Evolutionary conservation across 2,888 invertebrate species (phyloP).

Genomic region (Trilocha varians): DNA sequence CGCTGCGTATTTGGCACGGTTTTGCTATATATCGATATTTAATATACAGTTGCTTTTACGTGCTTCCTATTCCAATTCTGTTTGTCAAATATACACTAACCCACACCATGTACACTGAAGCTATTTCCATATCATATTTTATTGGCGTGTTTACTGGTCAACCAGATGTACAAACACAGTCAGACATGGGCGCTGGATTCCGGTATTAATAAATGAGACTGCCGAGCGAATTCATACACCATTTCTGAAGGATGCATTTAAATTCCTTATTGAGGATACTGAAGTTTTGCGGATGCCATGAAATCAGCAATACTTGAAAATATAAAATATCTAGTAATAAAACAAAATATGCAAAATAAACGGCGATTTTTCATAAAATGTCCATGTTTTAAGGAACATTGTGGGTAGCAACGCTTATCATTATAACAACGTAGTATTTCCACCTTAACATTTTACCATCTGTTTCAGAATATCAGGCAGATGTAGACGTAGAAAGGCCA

Average conservation of each 20-base stretch:
- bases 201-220: too few relatives aligned
- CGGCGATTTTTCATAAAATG: too few relatives aligned
- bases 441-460: background rate
- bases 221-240: too few relatives aligned
- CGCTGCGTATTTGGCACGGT: conserved; percentile 4
- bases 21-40: conserved; percentile 1
- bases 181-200: conserved; percentile 30
- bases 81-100: background rate
- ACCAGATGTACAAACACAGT: conserved; percentile 57
- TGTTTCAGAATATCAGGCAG: conserved; percentile 53
- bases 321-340: too few relatives aligned
- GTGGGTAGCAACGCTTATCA: too few relatives aligned
- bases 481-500: conserved; percentile 41
- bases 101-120: background rate
- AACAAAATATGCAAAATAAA: too few relatives aligned
- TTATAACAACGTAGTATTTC: background rate
- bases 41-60: too few relatives aligned
- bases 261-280: conserved; percentile 6
- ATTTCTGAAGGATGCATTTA: conserved; percentile 21
- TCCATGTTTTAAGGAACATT: too few relatives aligned
- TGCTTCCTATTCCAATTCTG: background rate
- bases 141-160: conserved; percentile 44
- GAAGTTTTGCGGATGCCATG: background rate
- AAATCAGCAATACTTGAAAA: too few relatives aligned
- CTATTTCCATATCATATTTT: conserved; percentile 47